Evolutionary conservation across 2,113 vertebrate genomes (phyloP), one percentile per base, ranked within the genome.

Genomic region (Otocyon megalotis): DNA sequence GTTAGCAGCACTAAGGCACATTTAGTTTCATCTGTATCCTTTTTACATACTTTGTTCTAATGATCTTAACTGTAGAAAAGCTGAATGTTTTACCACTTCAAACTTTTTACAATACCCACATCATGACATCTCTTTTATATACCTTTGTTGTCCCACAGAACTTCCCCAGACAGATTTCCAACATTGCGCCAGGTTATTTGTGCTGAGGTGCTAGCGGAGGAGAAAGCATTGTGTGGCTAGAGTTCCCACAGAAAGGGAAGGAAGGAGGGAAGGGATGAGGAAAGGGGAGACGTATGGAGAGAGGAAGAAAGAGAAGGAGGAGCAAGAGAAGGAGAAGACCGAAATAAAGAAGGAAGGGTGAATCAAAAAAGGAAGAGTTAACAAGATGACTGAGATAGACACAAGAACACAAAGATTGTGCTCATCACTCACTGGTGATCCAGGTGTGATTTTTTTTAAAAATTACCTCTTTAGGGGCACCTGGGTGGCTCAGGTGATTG

Each of bases 21-120:
- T 72, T 96, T 86, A 30, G 53, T 93, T 97, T 93, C 77, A 94
- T 86, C 53, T 94, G 48, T 86, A 81, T 20, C n/a, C 35, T 86
- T 90, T 90, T 62, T 94, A 54, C 72, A 43, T 80, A 28, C 80
- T 56, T 80, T 96, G 65, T 96, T 94, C n/a, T 89, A 92, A 85
- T 53, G 8, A 80, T 93, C 72, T 89, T 91, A 93, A 92, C 92
- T 93, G 19, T 84, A 71, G 32, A 77, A 92, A 65, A 96, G 26
- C 69, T 72, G 30, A 88, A 43, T 88, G 81, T 88, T 72, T 67
- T 83, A 72, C 84, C 20, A 87, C 84, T 92, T 93, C 56, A 72
- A 76, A 76, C 76, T 65, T 94, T 95, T 93, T 54, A 88, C 28
- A 87, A 30, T 92, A 58, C 16, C 11, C 17, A n/a, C 63, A 81